Base-by-base conservation (phyloP, 2,888 invertebrate genomes). In the Lymantria dispar region DNA sequence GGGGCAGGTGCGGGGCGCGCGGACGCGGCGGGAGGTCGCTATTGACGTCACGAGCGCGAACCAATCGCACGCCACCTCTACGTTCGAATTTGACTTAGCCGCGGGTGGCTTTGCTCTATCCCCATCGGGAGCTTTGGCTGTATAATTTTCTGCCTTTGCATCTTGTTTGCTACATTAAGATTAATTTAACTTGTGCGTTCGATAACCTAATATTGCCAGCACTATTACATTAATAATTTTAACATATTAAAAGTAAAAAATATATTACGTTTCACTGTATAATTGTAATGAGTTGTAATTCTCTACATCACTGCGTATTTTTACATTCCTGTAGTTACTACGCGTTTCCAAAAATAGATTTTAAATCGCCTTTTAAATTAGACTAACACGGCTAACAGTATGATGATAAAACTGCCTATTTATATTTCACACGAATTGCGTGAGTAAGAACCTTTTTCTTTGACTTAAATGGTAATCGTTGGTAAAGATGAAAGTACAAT, bases 31-130 rank as follows among this genome's bases (percentile, higher is more conserved):
- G 80, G 87, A 87, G 87, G 88, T 86, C 90, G 89, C 78, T 80
- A 90, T 91, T 89, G 88, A 88, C 91, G 89, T 89, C 90, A 91
- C 84, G 68, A 61, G 78, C 72, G 75, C 76, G 67, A 12, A 75
- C 74, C 88, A 87, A 88, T 87, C 86, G 68, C 78, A 79, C 78
- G 64, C 69, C 73, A 76, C 68, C 74, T 74, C 72, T 74, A 61
- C 60, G 71, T 72, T 74, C 75, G 72, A 75, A 73, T 71, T 74
- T 74, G 79, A 84, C 83, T 83, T 84, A 77, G 77, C 78, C 78
- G 72, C 75, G 74, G 77, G 74, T 78, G 73, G 76, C 76, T 76
- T 72, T 68, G 72, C 68, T 70, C 68, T 76, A 76, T 76, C 76
- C 78, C 74, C 74, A 68, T 71, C 60, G 78, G 57, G 77, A 80